Conservation (phyloP, 1,140 invertebrate species). For the Mya arenaria region DNA sequence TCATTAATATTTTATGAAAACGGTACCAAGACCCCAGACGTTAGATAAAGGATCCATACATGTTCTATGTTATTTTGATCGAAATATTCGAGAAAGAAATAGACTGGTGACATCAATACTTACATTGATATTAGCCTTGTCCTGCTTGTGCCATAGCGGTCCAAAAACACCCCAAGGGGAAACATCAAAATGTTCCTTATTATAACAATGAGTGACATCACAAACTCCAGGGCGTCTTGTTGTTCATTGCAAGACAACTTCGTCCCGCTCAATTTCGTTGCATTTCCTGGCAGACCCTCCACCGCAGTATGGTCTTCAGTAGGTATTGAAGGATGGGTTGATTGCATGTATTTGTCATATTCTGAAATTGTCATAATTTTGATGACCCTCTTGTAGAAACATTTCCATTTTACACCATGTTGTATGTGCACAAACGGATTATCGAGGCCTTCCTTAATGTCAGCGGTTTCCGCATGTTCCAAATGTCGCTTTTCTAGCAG, state of each 20-base stretch:
- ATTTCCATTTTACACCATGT: neutral
- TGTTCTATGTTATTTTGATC: too few species aligned
- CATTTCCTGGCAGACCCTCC: neutral
- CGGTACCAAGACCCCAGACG: too few species aligned
- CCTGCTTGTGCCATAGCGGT: conserved; percentile 25
- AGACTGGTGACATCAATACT: too few species aligned
- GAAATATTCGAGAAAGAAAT: too few species aligned
- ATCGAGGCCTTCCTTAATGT: neutral
- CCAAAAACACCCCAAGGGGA: conserved; percentile 23
- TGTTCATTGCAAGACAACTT: neutral
- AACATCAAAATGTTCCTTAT: conserved; percentile 8
- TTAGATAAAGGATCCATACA: too few species aligned
- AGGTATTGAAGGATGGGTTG: neutral
- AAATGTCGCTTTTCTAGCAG: neutral
- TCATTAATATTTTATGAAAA: too few species aligned
- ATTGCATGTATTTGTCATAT: neutral
- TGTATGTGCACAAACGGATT: neutral
- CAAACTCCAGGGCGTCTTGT: neutral
- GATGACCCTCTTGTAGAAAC: neutral
- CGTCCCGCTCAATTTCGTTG: too few species aligned
- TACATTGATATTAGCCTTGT: conserved; percentile 30
- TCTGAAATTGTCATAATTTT: neutral
- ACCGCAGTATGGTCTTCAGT: neutral
- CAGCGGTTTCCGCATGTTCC: neutral
- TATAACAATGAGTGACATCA: conserved; percentile 1